Evolutionary conservation across 2,797 vertebrate genomes (phyloP), one percentile per base, ranked within the genome.

Genomic region (Bradypodion pumilum): DNA sequence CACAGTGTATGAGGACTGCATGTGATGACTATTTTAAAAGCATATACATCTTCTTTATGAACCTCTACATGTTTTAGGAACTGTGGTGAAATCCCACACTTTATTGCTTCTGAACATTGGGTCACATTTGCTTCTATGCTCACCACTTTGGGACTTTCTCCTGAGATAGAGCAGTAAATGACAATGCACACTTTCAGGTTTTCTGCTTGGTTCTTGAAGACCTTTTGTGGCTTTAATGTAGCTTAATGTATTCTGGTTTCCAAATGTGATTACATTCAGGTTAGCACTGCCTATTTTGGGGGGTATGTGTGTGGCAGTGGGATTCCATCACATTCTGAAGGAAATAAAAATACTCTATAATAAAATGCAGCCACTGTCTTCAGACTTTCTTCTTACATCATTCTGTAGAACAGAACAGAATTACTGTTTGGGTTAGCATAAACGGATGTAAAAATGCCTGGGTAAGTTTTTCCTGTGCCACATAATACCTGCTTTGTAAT

Each of bases 401-500:
- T 80, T 62, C 56, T 7, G 23, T 59, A 65, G 5, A 21, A 6
- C n/a, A 49, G 32, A 74, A 82, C 63, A n/a, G 40, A 13, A 16
- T 27, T 21, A 59, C 56, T 75, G 46, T 75, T 66, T 75, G 62
- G n/a, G 8, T 56, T 68, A 74, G 27, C 5, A 66, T 29, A 68
- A 59, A 59, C 6, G 13, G 25, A 68, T 73, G 29, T 65, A 52
- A n/a, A 35, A 49, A 65, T 46, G 65, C 56, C 40, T 68, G 25
- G 42, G 60, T 35, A 69, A 59, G 52, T 29, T 56, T 80, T 74
- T 42, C 13, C 60, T 40, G 32, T 19, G 49, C 15, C 37, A 75
- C 70, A 74, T 40, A 75, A 21, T 74, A 59, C 37, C 37, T 69
- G 49, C 72, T 79, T 79, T 78, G 46, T 74, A 66, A 63, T 8